Evolutionary conservation across 2,797 vertebrate genomes (phyloP).

Genomic region (Dryobates pubescens): DNA sequence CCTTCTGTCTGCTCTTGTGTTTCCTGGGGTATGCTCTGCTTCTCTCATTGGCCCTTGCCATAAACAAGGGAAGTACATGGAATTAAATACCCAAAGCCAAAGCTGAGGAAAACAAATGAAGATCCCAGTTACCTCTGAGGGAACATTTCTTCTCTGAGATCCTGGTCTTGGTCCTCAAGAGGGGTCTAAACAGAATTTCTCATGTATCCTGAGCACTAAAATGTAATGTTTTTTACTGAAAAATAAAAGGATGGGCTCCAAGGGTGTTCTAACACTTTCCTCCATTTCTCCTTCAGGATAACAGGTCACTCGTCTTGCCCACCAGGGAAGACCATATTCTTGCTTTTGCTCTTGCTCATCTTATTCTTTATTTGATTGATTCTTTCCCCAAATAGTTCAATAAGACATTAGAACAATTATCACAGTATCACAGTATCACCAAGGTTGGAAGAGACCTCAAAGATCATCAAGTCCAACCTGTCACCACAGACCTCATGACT

Average conservation of each 20-base stretch:
- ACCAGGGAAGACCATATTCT: rapidly evolving
- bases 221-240: neutral
- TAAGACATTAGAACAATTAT: neutral
- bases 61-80: neutral
- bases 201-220: neutral
- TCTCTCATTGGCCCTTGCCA: neutral
- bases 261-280: neutral
- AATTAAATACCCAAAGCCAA: neutral
- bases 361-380: neutral
- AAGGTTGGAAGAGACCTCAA: too few relatives aligned
- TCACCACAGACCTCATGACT: too few relatives aligned
- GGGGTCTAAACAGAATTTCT: neutral
- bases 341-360: neutral
- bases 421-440: too few relatives aligned
- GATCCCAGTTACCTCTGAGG: neutral
- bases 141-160: neutral
- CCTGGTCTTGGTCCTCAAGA: neutral
- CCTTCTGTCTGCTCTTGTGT: neutral
- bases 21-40: neutral
- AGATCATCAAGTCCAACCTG: too few relatives aligned
- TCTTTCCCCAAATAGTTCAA: neutral
- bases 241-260: neutral
- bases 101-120: neutral
- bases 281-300: neutral
- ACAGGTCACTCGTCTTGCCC: rapidly evolving